A percentile compares a stretch with the other conserved stretches of the same genome.
These are phyloP conservation scores for Phoeniculus purpureus DNA, from an alignment of 2,797 vertebrate species.

Conservation along the genomic window DNA sequence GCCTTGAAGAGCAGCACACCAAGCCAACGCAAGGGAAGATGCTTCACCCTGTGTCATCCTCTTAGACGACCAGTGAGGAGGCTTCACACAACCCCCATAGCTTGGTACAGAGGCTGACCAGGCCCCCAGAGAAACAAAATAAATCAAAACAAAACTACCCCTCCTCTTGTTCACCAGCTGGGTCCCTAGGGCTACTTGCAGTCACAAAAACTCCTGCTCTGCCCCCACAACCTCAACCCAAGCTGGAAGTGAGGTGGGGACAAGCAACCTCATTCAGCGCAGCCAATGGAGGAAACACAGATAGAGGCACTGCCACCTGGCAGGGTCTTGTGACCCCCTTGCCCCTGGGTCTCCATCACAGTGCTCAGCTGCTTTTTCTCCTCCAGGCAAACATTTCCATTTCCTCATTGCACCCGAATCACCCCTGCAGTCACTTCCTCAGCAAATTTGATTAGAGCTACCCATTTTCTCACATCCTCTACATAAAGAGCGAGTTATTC, in stretches of 20 bases:
- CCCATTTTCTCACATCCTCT: background rate
- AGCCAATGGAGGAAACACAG: fast-evolving
- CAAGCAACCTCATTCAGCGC: fast-evolving
- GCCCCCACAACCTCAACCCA: background rate
- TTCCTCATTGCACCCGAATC: background rate
- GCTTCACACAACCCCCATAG: fast-evolving
- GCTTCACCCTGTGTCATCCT: background rate
- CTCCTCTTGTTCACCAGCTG: background rate
- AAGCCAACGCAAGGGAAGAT: background rate
- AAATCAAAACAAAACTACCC: background rate
- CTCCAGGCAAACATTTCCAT: conserved; percentile 3
- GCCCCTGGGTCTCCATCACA: fast-evolving
- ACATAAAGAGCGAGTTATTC: background rate
- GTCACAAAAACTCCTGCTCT: background rate
- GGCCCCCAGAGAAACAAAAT: background rate
- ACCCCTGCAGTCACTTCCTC: background rate
- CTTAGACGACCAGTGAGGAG: fast-evolving
- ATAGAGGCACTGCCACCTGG: background rate
- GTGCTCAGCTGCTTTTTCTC: background rate
- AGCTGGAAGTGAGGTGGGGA: fast-evolving
- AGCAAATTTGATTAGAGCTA: background rate
- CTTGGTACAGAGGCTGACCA: background rate
- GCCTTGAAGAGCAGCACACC: background rate
- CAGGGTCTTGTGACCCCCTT: background rate
- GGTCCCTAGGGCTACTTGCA: background rate